Percentiles rank a stretch among this genome's conserved stretches.
Conservation (phyloP, 2,113 vertebrate species). For the Cyanistes caeruleus region DNA sequence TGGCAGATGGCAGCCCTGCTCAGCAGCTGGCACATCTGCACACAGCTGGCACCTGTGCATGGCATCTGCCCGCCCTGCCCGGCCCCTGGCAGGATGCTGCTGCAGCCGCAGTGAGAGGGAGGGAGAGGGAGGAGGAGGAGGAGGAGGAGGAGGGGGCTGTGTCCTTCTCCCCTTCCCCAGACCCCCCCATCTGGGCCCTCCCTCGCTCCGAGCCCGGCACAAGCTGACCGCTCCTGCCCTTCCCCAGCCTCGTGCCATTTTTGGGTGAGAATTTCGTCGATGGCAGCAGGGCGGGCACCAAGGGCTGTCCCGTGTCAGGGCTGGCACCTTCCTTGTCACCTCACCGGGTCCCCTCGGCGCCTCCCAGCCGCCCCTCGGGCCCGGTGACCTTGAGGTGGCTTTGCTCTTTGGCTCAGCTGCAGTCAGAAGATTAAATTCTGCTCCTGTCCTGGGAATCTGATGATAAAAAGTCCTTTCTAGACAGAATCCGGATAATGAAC, state of each 20-base stretch:
- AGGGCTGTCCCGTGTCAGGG: background rate
- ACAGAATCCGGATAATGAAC: conserved; percentile 65
- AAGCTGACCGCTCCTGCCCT: background rate
- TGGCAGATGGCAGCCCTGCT: background rate
- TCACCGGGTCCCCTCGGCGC: fast-evolving
- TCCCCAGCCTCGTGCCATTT: fast-evolving
- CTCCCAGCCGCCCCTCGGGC: background rate
- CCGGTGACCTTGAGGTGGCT: conserved; percentile 54
- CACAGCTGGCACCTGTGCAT: background rate
- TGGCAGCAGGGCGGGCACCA: fast-evolving
- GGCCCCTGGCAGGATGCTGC: background rate
- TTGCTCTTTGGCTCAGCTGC: conserved; percentile 55
- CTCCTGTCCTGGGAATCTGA: conserved; percentile 62
- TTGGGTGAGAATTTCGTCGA: fast-evolving
- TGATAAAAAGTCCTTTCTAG: conserved; percentile 69
- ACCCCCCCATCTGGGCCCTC: fast-evolving
- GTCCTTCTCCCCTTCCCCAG: background rate
- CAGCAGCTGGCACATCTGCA: background rate
- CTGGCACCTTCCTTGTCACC: background rate
- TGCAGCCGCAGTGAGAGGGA: fast-evolving
- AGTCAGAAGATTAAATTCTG: conserved; percentile 60
- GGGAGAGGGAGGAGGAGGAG: background rate
- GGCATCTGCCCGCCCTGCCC: background rate
- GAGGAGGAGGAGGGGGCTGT: background rate
- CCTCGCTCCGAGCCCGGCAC: fast-evolving